Evolutionary conservation across 2,113 vertebrate species (phyloP), one percentile per base, ranked within the genome.

Genomic region (Micronisus gabar): DNA sequence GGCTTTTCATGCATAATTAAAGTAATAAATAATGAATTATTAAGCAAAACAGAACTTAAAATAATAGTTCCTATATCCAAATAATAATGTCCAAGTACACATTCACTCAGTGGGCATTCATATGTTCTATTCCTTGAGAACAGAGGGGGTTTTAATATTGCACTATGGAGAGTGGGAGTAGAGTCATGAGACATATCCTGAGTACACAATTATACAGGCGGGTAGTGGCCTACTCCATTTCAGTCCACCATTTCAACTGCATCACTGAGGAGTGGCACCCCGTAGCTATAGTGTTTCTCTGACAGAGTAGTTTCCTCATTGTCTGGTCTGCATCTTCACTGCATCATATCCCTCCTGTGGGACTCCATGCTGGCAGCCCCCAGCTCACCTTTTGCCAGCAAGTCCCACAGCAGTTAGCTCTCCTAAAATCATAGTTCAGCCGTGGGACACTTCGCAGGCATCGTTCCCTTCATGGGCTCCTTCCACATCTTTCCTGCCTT

Each of bases 1-100:
- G 32, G 32, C 9, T 94, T 92, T 93, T 80, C 86, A 97, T 95
- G 41, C 86, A 93, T 97, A 94, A 96, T 95, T 95, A 25, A 95
- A 65, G 41, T 19, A 41, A 56, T 80, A 93, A 87, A 93, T 91
- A 58, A 95, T 96, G 58, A 92, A 96, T 97, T 82, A 93, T 93
- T 95, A 92, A 95, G 41, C 19, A 81, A 91, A 95, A 72, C 58
- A 79, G 66, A 81, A 67, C 14, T 84, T 94, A 89, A 84, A 65
- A 56, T 41, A 80, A 11, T 79, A 48, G 73, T 56, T 94, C 15
- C 32, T 79, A 8, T 93, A 91, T 90, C 30, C 47, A 95, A 85
- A n/a, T 67, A 74, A 6, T 19, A 72, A 52, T 52, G 58, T 48
- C 34, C 27, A 15, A 10, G 9, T 52, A 13, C 5, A 5, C 19